phyloP scores from a whole-genome alignment of 92 coral and sea anemone genomes.

The Porites cylindrica region DNA sequence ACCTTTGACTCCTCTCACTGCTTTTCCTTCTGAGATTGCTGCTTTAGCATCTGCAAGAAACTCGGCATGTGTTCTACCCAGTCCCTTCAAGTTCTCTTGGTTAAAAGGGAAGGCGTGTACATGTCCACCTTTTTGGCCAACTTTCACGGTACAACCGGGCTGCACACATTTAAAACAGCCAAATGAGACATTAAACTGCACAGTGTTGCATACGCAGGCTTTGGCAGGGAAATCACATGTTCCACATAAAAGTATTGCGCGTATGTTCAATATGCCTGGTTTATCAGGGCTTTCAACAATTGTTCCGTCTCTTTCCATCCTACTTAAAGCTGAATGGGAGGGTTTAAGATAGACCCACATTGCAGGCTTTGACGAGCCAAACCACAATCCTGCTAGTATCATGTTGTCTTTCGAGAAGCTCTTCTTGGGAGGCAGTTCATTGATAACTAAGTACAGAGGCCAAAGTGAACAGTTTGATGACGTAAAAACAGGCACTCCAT shows the following conservation, averaged over 20 bases:
- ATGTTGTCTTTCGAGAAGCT: slow-evolving; percentile 30
- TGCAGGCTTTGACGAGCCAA: slow-evolving; percentile 46
- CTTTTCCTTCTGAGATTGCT: slow-evolving; percentile 29
- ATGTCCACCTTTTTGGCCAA: background rate
- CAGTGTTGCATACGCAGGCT: slow-evolving; percentile 27
- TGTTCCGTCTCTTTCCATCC: slow-evolving; percentile 16
- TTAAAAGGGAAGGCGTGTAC: slow-evolving; percentile 35
- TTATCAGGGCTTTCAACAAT: slow-evolving; percentile 20
- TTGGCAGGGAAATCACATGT: slow-evolving; percentile 58
- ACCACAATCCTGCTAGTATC: slow-evolving; percentile 54
- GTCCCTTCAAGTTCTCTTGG: slow-evolving; percentile 47
- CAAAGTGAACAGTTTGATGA: slow-evolving; percentile 42
- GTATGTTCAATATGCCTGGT: background rate
- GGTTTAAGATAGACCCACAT: slow-evolving; percentile 45
- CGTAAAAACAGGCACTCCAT: slow-evolving; percentile 46
- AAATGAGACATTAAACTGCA: slow-evolving; percentile 50
- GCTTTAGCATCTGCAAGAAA: slow-evolving; percentile 38
- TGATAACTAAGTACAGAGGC: slow-evolving; percentile 44
- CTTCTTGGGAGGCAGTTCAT: slow-evolving; percentile 33
- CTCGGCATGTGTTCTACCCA: slow-evolving; percentile 43
- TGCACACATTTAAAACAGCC: slow-evolving; percentile 53
- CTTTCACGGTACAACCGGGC: slow-evolving; percentile 54
- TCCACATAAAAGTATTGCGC: slow-evolving; percentile 43
- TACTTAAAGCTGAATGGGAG: slow-evolving; percentile 1
- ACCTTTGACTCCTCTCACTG: slow-evolving; percentile 58